These are phyloP conservation scores for Leptobrachium leishanense DNA, from an alignment of 2,113 vertebrate species.

Conservation along the genomic window DNA sequence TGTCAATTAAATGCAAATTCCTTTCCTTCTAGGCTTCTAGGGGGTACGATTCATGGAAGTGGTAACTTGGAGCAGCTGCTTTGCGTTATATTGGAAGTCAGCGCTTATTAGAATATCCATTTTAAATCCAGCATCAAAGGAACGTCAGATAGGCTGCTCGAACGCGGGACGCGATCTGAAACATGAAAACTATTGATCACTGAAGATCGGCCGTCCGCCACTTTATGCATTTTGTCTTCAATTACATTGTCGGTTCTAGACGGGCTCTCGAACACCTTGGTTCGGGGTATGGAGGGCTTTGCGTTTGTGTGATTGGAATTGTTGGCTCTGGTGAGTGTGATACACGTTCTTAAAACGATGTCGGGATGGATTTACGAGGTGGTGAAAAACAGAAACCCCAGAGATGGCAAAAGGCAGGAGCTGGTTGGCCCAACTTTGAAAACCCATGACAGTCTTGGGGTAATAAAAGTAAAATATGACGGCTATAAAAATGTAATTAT, in stretches of 20 bases:
- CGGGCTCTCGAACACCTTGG: not conserved
- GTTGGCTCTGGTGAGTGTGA: conserved; percentile 12
- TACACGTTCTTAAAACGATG: conserved; percentile 17
- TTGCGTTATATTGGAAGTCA: conserved; percentile 19
- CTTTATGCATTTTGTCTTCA: not conserved
- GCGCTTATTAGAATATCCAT: conserved; percentile 31
- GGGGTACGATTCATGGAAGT: conserved; percentile 37
- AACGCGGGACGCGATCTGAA: not conserved
- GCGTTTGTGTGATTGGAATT: not conserved
- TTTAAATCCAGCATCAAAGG: conserved; percentile 36
- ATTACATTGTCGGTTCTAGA: conserved; percentile 13
- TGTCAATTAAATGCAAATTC: conserved; percentile 40
- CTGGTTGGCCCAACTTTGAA: too few relatives aligned
- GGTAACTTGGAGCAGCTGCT: conserved; percentile 28
- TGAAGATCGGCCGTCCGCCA: not conserved
- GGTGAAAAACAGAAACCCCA: too few relatives aligned
- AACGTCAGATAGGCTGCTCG: not conserved
- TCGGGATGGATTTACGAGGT: too few relatives aligned
- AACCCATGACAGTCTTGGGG: too few relatives aligned
- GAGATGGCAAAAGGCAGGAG: too few relatives aligned
- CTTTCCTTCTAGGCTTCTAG: conserved; percentile 5
- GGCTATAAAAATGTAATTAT: too few relatives aligned
- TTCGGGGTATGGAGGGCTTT: not conserved
- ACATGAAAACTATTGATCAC: conserved; percentile 10
- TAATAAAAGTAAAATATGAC: too few relatives aligned